Percentiles rank a stretch among this genome's conserved stretches.
These are phyloP conservation scores for Adela reaumurella DNA, from an alignment of 2,888 invertebrate genomes.

Conservation along the genomic window DNA sequence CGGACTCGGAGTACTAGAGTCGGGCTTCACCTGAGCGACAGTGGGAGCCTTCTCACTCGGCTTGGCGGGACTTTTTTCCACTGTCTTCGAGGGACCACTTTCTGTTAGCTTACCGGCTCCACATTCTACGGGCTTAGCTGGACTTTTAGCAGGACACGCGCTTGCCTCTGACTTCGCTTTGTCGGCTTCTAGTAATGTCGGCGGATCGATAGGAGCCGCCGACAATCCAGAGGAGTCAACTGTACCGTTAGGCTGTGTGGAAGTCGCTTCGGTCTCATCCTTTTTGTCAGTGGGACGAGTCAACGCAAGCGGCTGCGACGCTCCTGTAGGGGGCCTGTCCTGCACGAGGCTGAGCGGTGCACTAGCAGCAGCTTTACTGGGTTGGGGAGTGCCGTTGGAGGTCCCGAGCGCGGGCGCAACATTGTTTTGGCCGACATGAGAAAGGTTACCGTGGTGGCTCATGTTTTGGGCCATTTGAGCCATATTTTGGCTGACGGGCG, in stretches of 20 bases:
- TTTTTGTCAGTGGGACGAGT: conserved; percentile 46
- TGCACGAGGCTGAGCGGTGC: conserved; percentile 45
- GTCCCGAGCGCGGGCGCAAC: conserved; percentile 20
- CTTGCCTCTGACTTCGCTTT: neutral
- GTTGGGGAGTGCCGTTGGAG: conserved; percentile 27
- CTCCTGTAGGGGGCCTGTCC: conserved; percentile 25
- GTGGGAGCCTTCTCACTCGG: neutral
- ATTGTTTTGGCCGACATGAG: conserved; percentile 40
- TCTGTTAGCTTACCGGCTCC: conserved; percentile 5
- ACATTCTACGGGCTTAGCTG: neutral
- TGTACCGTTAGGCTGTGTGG: conserved; percentile 35
- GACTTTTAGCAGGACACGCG: neutral
- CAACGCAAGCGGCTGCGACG: conserved; percentile 37
- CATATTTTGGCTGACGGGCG: conserved; percentile 49
- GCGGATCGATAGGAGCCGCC: conserved; percentile 24
- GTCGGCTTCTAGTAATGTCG: conserved; percentile 40
- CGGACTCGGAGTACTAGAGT: neutral
- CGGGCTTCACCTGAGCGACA: neutral
- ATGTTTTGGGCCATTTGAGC: conserved; percentile 52
- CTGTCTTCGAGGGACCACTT: conserved; percentile 1
- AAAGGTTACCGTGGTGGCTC: conserved; percentile 51
- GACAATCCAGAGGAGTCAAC: conserved; percentile 39
- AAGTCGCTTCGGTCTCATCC: conserved; percentile 24
- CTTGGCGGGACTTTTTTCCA: neutral
- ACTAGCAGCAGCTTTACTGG: conserved; percentile 33